Conservation (phyloP, 2,888 invertebrate species). For the Phasia obesa region DNA sequence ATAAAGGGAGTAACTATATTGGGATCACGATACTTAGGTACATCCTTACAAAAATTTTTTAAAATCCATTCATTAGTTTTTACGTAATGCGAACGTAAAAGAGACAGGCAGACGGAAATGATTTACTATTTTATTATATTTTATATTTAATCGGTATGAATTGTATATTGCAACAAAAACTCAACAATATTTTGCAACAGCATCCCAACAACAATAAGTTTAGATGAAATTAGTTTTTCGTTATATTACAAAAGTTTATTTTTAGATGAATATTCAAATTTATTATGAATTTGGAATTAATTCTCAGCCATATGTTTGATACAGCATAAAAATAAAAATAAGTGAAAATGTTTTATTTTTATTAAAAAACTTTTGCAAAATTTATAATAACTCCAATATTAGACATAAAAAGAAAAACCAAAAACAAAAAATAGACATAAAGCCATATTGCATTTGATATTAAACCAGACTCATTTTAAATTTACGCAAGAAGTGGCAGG, state of each 20-base stretch:
- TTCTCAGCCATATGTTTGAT: slow-evolving; percentile 30
- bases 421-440: too few relatives aligned
- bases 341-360: slow-evolving; percentile 24
- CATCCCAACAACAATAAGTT: slow-evolving; percentile 38
- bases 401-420: background rate
- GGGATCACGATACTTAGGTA: too few relatives aligned
- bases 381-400: slow-evolving; percentile 27
- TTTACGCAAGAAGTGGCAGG: background rate
- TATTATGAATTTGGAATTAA: slow-evolving; percentile 62
- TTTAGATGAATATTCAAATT: slow-evolving; percentile 65
- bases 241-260: slow-evolving; percentile 59
- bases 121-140: too few relatives aligned
- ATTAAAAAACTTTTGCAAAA: slow-evolving; percentile 61
- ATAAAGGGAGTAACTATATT: too few relatives aligned
- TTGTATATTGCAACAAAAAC: background rate
- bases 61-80: too few relatives aligned
- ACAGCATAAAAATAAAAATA: background rate
- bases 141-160: too few relatives aligned
- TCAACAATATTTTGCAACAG: background rate
- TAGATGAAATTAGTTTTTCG: slow-evolving; percentile 62
- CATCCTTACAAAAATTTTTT: too few relatives aligned
- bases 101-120: too few relatives aligned
- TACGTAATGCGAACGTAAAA: too few relatives aligned
- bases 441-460: slow-evolving; percentile 17
- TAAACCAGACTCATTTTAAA: slow-evolving; percentile 17